Evolutionary conservation across 2,888 invertebrate genomes (phyloP), one percentile per base, ranked within the genome.

Genomic region (Operophtera brumata): DNA sequence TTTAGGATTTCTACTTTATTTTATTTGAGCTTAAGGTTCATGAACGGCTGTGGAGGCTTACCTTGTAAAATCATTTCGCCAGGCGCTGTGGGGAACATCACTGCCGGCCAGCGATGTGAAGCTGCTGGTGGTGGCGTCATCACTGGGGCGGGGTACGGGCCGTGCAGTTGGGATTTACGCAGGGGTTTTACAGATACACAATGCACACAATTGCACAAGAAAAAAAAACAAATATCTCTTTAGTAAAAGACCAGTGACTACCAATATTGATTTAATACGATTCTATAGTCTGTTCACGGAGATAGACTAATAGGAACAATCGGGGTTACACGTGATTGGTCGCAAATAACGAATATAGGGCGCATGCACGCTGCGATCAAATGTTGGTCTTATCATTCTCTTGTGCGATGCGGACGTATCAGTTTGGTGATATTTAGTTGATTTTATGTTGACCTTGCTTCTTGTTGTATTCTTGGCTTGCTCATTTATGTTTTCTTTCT

Each of bases 51-150:
- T 52, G 55, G 54, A 54, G 47, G 67, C 89, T 89, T 76, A 90
- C 89, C 89, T 88, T 67, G 73, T 78, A 62, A 82, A 86, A 70
- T 90, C 89, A 65, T 79, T 82, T 70, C 82, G 84, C 89, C 89
- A 89, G 60, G 88, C 87, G 70, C 84, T 86, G 78, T 76, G 82
- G 52, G 73, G 78, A 65, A 78, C 73, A 62, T 82, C 83, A 69
- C 83, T 82, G 78, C 71, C 81, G 43, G 76, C 83, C 74, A 84
- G 69, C 54, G 88, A 84, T 13, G 87, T 81, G 77, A 82, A 80
- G 80, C 85, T 85, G 84, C 83, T 86, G 70, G 82, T 84, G 64
- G 85, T 86, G 68, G 76, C 75, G 79, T 88, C 88, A 70, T 89
- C 89, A 71, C 89, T 89, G 89, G 68, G 78, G 79, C 81, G 75